Evolutionary conservation across 2,113 vertebrate genomes (phyloP), one percentile per base, ranked within the genome.

Genomic region (Colossoma macropomum): DNA sequence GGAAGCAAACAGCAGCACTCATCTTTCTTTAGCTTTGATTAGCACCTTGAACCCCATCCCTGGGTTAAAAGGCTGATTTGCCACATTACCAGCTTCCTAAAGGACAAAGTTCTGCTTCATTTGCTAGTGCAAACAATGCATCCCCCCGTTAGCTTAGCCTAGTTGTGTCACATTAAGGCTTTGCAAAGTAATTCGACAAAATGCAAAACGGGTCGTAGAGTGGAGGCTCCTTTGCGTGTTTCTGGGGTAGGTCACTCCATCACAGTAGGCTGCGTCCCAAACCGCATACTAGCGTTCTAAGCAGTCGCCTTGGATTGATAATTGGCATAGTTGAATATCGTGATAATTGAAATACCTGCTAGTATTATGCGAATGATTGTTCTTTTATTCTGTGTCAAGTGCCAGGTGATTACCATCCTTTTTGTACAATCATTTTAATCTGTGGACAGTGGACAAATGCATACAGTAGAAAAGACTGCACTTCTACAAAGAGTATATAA

Each of bases 81-180:
- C 89, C 77, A 32, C 88, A 86, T 91, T 92, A 92, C 93, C 90
- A 88, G 90, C 83, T 91, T 92, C 91, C 90, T 91, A 70, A 59
- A 87, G 89, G 87, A 88, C 88, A 92, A 88, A 91, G 91, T 91
- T 91, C 28, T 85, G 70, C 88, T 88, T 82, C 54, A 45, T 90
- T 92, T 89, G 89, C 90, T 45, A 89, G 76, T 73, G 62, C 75
- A 81, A 86, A 89, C 77, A 89, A 79, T 77, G 75, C 54, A 10
- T 27, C 11, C 62, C 27, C 30, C 0, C 30, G 30, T 13, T 62
- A 13, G 59, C 11, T 62, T 38, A 38, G 34, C n/a, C 21, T 25
- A 13, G 23, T 23, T 23, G 32, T 69, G 68, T 71, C 13, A 45
- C 68, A 25, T 21, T 45, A 48, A 5, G 23, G 16, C 1, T 63